Percentiles rank a stretch among this genome's conserved stretches.
phyloP scores from a whole-genome alignment of 2,888 invertebrate species.

The Diplazon laetatorius region DNA sequence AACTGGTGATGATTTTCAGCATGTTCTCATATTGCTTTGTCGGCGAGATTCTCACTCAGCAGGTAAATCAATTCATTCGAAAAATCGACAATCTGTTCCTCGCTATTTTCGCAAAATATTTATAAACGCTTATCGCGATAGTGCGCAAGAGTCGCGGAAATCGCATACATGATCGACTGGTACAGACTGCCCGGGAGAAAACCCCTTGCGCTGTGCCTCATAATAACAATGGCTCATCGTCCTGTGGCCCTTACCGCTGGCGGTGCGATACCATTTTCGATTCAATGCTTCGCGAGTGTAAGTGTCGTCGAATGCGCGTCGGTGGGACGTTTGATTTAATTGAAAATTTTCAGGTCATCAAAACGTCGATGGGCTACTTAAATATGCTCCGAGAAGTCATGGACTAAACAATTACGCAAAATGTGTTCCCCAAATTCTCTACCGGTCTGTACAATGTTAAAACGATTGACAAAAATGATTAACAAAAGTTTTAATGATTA shows the following conservation, averaged over 20 bases:
- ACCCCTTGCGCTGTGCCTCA: slow-evolving; percentile 40
- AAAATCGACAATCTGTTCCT: too few relatives aligned
- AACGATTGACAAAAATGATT: too few relatives aligned
- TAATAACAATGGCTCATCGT: slow-evolving; percentile 48
- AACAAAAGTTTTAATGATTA: too few relatives aligned
- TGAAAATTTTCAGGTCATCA: slow-evolving; percentile 65
- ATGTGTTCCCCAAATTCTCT: not conserved
- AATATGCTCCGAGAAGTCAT: slow-evolving; percentile 62
- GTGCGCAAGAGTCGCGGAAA: slow-evolving; percentile 47
- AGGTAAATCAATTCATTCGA: slow-evolving; percentile 34
- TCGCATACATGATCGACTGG: slow-evolving; percentile 58
- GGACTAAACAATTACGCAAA: not conserved
- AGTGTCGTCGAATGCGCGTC: not conserved
- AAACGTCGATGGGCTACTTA: slow-evolving; percentile 60
- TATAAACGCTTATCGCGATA: not conserved
- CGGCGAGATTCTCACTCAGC: slow-evolving; percentile 58
- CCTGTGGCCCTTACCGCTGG: slow-evolving; percentile 61
- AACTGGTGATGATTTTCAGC: slow-evolving; percentile 52
- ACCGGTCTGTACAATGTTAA: too few relatives aligned
- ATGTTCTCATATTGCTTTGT: slow-evolving; percentile 59
- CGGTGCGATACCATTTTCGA: slow-evolving; percentile 57
- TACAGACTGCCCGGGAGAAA: slow-evolving; percentile 51
- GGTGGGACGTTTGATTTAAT: too few relatives aligned
- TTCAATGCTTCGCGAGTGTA: slow-evolving; percentile 22
- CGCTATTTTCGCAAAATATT: not conserved